A percentile compares a stretch with the other conserved stretches of the same genome.
phyloP scores from a whole-genome alignment of 2,797 vertebrate genomes.

The Anableps anableps region DNA sequence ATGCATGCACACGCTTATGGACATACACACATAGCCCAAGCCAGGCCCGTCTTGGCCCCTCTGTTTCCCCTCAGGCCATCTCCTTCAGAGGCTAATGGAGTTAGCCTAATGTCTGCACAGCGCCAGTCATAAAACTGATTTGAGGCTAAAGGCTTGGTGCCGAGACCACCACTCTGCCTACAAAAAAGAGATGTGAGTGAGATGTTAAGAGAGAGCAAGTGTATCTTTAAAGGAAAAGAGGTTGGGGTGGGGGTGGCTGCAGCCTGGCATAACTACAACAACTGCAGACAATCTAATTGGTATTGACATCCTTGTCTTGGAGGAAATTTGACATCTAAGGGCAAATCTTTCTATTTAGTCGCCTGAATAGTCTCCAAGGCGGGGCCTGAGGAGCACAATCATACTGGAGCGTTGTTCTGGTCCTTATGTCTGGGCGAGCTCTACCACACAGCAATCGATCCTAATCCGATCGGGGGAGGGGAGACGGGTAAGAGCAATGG shows the following conservation, averaged over 20 bases:
- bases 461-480: slow-evolving; percentile 82
- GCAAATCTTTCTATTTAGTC: slow-evolving; percentile 89
- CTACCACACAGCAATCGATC: slow-evolving; percentile 81
- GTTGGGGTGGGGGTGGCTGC: slow-evolving; percentile 54
- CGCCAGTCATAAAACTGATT: slow-evolving; percentile 85
- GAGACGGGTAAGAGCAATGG: slow-evolving; percentile 70
- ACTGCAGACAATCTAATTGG: slow-evolving; percentile 86
- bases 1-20: slow-evolving; percentile 7
- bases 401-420: slow-evolving; percentile 73
- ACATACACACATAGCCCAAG: slow-evolving; percentile 21
- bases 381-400: slow-evolving; percentile 75
- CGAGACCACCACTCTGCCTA: slow-evolving; percentile 76
- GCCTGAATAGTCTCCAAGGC: slow-evolving; percentile 85
- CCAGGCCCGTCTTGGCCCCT: slow-evolving; percentile 66
- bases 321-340: slow-evolving; percentile 90
- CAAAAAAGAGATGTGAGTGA: slow-evolving; percentile 78
- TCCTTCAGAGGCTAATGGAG: slow-evolving; percentile 81
- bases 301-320: slow-evolving; percentile 88
- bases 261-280: slow-evolving; percentile 79
- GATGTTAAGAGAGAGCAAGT: slow-evolving; percentile 78
- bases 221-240: slow-evolving; percentile 74
- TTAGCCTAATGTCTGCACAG: slow-evolving; percentile 84
- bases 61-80: slow-evolving; percentile 75
- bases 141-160: slow-evolving; percentile 82
- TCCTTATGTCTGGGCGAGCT: slow-evolving; percentile 76